phyloP scores from a whole-genome alignment of 1,140 invertebrate genomes.

The Calliopsis andreniformis region DNA sequence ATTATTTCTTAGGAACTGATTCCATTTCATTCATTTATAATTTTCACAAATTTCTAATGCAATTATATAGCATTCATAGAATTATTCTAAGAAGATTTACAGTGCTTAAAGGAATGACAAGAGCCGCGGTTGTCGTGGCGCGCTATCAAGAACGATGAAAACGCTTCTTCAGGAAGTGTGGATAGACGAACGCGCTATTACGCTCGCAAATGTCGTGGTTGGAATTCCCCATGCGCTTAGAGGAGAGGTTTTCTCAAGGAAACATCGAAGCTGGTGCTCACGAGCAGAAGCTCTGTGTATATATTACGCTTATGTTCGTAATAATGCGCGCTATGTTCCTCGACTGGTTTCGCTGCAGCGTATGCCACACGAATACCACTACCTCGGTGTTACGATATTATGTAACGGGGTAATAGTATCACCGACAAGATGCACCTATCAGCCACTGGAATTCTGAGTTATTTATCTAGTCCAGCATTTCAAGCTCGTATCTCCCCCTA shows the following conservation, averaged over 20 bases:
- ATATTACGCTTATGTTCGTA: slow-evolving; percentile 19
- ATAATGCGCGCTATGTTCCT: slow-evolving; percentile 36
- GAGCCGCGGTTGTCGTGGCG: no score
- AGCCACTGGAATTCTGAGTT: no score
- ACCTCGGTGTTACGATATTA: slow-evolving; percentile 31
- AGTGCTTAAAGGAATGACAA: not conserved
- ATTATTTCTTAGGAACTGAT: no score
- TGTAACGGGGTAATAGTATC: slow-evolving; percentile 40
- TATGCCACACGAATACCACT: slow-evolving; percentile 16
- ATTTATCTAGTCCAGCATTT: no score
- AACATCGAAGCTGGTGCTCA: slow-evolving; percentile 24
- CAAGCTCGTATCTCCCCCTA: no score
- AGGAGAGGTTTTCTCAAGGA: slow-evolving; percentile 35
- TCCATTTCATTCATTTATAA: no score
- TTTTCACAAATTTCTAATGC: no score
- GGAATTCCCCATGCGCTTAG: not conserved
- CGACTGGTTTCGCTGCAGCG: slow-evolving; percentile 21
- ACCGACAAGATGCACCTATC: slow-evolving; percentile 18
- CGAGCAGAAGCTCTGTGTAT: slow-evolving; percentile 24
- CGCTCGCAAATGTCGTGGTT: slow-evolving; percentile 17
- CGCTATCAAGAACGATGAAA: slow-evolving; percentile 10
- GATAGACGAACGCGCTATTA: slow-evolving; percentile 23
- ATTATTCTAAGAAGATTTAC: not conserved
- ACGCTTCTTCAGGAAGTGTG: slow-evolving; percentile 27
- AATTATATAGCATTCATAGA: no score